Evolutionary conservation across 2,113 vertebrate species (phyloP).

Genomic region (Plestiodon gilberti): DNA sequence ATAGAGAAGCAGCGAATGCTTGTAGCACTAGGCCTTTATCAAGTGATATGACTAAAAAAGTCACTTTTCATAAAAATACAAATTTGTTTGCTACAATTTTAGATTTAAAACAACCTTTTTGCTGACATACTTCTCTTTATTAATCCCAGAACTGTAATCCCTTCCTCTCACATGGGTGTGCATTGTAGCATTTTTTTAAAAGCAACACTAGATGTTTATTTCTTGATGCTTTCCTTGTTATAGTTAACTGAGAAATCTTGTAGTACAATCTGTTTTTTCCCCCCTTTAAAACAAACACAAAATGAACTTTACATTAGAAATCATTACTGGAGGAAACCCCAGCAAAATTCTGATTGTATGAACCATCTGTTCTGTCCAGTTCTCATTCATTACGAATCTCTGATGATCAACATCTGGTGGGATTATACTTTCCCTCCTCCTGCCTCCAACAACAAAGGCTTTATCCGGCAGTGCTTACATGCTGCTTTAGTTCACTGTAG

Average conservation of each 20-base stretch:
- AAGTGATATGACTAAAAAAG: slow-evolving; percentile 14
- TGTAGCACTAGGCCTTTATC: background rate
- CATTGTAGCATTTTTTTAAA: background rate
- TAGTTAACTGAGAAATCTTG: slow-evolving; percentile 28
- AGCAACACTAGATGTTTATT: slow-evolving; percentile 23
- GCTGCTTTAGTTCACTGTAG: slow-evolving; percentile 52
- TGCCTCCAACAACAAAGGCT: slow-evolving; percentile 47
- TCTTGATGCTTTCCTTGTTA: slow-evolving; percentile 10
- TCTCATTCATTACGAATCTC: slow-evolving; percentile 63
- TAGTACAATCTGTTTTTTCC: background rate
- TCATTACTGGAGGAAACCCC: slow-evolving; percentile 35
- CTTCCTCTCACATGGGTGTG: slow-evolving; percentile 6
- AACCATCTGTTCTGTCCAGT: slow-evolving; percentile 57
- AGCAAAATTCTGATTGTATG: slow-evolving; percentile 57
- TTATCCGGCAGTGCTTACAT: slow-evolving; percentile 59
- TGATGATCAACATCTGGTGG: slow-evolving; percentile 66
- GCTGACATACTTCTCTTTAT: slow-evolving; percentile 29
- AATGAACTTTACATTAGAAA: slow-evolving; percentile 27
- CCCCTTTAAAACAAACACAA: too few relatives aligned
- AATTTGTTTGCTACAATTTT: slow-evolving; percentile 9
- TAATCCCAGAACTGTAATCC: slow-evolving; percentile 47
- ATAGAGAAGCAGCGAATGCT: background rate
- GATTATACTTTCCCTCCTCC: slow-evolving; percentile 49
- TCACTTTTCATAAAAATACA: slow-evolving; percentile 38
- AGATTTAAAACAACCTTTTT: background rate